These are phyloP conservation scores for Pipra filicauda DNA, from an alignment of 2,113 vertebrate genomes.

Conservation along the genomic window DNA sequence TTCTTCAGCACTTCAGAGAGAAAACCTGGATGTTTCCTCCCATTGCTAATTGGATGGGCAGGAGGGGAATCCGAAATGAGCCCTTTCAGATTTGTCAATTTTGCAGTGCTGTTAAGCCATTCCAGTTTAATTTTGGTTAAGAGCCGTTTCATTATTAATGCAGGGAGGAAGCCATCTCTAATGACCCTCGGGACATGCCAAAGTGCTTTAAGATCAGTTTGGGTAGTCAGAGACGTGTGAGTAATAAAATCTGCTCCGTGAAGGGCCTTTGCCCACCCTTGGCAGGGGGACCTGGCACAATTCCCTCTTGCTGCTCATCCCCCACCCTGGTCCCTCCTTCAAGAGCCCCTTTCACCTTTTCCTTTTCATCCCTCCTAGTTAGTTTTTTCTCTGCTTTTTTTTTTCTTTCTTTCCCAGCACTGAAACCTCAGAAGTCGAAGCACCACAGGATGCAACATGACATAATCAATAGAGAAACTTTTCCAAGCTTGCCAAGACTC, in stretches of 20 bases:
- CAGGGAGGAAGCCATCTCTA: neutral
- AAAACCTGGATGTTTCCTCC: neutral
- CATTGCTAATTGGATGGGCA: neutral
- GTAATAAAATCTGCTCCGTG: conserved; percentile 11
- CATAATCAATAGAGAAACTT: conserved; percentile 66
- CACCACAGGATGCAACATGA: conserved; percentile 58
- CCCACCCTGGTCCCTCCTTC: neutral
- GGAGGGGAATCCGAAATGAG: neutral
- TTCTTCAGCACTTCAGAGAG: neutral
- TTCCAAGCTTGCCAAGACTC: conserved; percentile 66
- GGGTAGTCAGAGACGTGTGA: conserved; percentile 24
- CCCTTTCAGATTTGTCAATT: neutral
- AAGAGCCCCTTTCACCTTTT: neutral
- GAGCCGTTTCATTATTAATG: neutral
- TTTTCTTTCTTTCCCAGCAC: neutral
- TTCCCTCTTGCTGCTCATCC: neutral
- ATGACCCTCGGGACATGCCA: conserved; percentile 7
- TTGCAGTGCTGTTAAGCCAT: neutral
- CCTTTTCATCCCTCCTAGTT: neutral
- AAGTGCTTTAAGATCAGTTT: conserved; percentile 44
- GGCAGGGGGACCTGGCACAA: conserved; percentile 18
- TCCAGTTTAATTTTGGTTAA: conserved; percentile 5
- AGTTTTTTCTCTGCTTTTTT: neutral
- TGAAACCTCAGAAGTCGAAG: neutral
- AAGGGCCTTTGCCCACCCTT: neutral